Base-by-base conservation (phyloP, 2,113 vertebrate species). In the Scartelaos histophorus region DNA sequence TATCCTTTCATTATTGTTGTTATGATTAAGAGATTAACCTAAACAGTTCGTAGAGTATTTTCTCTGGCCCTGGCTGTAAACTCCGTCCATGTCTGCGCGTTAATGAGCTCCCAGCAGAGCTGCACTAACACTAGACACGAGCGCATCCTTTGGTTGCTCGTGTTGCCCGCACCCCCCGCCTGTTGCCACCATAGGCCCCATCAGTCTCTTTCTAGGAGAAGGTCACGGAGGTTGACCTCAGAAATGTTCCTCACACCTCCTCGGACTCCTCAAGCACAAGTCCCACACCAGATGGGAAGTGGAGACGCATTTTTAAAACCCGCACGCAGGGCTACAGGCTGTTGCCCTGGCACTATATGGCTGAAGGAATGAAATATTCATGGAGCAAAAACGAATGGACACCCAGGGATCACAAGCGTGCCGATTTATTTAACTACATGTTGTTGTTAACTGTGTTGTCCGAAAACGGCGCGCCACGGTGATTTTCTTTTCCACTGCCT, bases 311-410 rank as follows among this genome's bases (percentile, higher is more conserved):
- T 87, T 90, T 86, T 78, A 67, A 79, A 88, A 85, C 75, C 88
- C 68, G 87, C 83, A 51, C 65, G 71, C 87, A 94, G 93, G 94
- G 86, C 79, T 93, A 70, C 94, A 93, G 94, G 93, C 94, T 94
- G 94, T 94, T 93, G 93, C 91, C 66, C 85, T 89, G 87, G 89
- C 89, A 89, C 90, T 86, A 61, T 61, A 86, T 87, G 74, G 85
- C 86, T 85, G 88, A 87, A 89, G 87, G 88, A 90, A 94, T 94
- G 92, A 94, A 94, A 94, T 93, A 94, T 94, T 93, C 94, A 93
- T 94, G 93, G 69, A 65, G 71, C 19, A 75, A 84, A 84, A 85
- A 73, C 85, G 92, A 94, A 94, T 93, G 91, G 91, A 90, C 90
- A 82, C 90, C 93, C 92, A 85, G 71, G 88, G 88, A 89, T 22